Base-by-base conservation (phyloP, 1,140 invertebrate species). In the Scaptomyza hsui region DNA sequence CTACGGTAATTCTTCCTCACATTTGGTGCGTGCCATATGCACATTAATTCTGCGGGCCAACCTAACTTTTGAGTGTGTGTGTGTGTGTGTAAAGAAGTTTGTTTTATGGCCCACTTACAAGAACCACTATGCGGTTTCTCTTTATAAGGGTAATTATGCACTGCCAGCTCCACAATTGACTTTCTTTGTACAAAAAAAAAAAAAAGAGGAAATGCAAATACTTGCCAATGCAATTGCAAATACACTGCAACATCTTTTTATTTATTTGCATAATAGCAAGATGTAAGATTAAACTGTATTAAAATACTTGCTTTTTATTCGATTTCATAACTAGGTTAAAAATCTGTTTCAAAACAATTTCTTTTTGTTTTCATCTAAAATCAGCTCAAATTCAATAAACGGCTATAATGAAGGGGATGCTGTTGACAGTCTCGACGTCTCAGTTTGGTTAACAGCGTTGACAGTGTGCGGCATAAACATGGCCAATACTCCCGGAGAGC, bases 391-490 rank as follows among this genome's bases (percentile, higher is more conserved):
- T 76, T 73, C 63, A 72, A 72, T 72, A 60, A 68, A 41, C 63
- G 49, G 15, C 55, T 32, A 60, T 47, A 55, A 65, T 45, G 26
- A 51, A 45, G 26, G 39, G 21, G 68, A 79, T 75, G 75, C 51
- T 57, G 55, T 55, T 80, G 69, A 75, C 67, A 70, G 67, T 37
- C 32, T 37, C 29, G 49, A 72, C 69, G 72, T 83, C 81, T 83
- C 76, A 60, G 71, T 69, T 68, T 69, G 65, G 78, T 73, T 81
- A 75, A 72, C 82, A 78, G 71, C 76, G 81, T 72, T 81, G 81
- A 86, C 82, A 86, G 75, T 67, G 65, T 64, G 69, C 75, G 78
- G 82, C 82, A 86, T 78, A 81, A 86, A 82, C 78, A 86, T 41
- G 74, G 65, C 81, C 72, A 75, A 72, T 80, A 59, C 10, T 4